Evolutionary conservation across 2,797 vertebrate species (phyloP).

Genomic region (Morus bassanus): DNA sequence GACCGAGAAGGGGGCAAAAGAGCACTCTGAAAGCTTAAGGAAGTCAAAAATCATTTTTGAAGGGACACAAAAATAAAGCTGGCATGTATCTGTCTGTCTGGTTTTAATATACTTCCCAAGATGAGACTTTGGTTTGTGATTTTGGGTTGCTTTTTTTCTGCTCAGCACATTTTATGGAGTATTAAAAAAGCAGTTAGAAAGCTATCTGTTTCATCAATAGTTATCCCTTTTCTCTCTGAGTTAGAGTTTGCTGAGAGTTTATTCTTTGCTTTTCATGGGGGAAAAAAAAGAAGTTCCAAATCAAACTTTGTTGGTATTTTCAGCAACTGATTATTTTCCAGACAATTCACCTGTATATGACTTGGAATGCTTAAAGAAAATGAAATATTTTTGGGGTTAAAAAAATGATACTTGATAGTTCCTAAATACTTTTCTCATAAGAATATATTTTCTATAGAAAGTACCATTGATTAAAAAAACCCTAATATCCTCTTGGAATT

Average conservation of each 20-base stretch:
- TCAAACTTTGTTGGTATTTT: background rate
- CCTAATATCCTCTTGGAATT: background rate
- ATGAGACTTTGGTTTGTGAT: slow-evolving; percentile 26
- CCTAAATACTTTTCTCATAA: background rate
- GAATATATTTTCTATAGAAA: background rate
- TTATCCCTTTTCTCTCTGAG: background rate
- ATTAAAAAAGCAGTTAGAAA: background rate
- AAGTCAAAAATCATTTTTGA: slow-evolving; percentile 6
- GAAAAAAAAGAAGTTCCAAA: background rate
- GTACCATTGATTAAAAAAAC: background rate
- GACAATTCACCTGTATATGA: background rate
- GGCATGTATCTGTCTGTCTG: slow-evolving; percentile 6
- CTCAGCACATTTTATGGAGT: slow-evolving; percentile 47
- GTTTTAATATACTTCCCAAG: slow-evolving; percentile 42
- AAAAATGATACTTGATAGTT: background rate
- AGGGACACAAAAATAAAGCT: slow-evolving; percentile 20
- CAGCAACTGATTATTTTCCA: background rate
- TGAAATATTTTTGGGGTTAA: background rate
- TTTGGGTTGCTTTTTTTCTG: slow-evolving; percentile 19
- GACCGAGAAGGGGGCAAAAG: background rate
- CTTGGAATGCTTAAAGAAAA: background rate
- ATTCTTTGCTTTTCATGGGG: background rate
- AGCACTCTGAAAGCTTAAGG: background rate
- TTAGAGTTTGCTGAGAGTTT: background rate
- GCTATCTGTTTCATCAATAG: background rate